Evolutionary conservation across 2,797 vertebrate species (phyloP), one percentile per base, ranked within the genome.

Genomic region (Spinus pinus): DNA sequence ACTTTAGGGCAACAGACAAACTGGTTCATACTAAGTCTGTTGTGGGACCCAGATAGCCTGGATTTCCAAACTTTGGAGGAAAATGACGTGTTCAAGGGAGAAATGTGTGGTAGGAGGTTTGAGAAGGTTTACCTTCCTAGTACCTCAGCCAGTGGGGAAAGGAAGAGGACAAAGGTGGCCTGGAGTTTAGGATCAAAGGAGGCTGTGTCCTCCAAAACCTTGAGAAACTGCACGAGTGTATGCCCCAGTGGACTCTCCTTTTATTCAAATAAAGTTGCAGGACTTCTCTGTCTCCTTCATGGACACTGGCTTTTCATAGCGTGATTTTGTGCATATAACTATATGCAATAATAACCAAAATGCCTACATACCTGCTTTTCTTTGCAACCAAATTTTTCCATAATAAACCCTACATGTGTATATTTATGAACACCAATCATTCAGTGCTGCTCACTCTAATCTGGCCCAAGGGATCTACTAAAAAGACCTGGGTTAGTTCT

Each of bases 1-100:
- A 56, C 35, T 33, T 56, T 31, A 21, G 14, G 31, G 14, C 21
- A 73, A 57, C 18, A 65, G 21, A 24, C 17, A 65, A 56, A 30
- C 1, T 6, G 19, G 10, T 72, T 10, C 0, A 0, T 41, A 64
- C 10, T 21, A 28, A 54, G 7, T 31, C 20, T 33, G 5, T 41
- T 47, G 20, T 25, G 24, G 30, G 21, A 49, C 25, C 7, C 12
- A 70, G 47, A 51, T 5, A 44, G 18, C 28, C 35, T 27, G 30
- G 27, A 49, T 56, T 73, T 64, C 14, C 30, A 9, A 73, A 42
- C 14, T 49, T 57, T 12, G 35, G 25, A 57, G 31, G 19, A 49
- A 57, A 49, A 49, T 25, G 0, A 30, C 1, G 1, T 21, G 9
- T 41, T 73, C 25, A 65, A 25, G 17, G 13, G 24, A 7, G 17